These are phyloP conservation scores for Aphis craccivora DNA, from an alignment of 1,140 invertebrate genomes.

Conservation along the genomic window DNA sequence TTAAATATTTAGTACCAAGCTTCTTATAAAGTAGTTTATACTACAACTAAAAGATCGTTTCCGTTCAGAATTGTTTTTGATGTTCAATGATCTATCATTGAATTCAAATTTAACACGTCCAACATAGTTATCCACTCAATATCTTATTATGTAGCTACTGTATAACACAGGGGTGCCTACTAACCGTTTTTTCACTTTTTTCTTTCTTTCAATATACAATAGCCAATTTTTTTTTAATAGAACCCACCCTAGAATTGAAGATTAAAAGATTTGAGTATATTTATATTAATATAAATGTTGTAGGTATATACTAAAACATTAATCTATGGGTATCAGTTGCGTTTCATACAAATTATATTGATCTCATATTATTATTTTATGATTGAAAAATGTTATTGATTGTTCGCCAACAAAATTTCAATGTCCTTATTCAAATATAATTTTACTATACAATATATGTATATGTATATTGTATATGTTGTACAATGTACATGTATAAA, in stretches of 20 bases:
- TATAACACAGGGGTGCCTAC: too few relatives aligned
- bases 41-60: too few relatives aligned
- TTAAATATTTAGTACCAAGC: too few relatives aligned
- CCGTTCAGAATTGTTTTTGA: too few relatives aligned
- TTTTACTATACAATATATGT: background rate
- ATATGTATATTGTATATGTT: background rate
- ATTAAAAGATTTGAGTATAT: background rate
- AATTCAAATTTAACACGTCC: background rate
- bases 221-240: too few relatives aligned
- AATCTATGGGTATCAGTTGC: background rate
- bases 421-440: conserved; percentile 22
- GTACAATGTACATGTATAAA: background rate
- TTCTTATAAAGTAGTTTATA: too few relatives aligned
- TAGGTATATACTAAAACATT: background rate
- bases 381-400: conserved; percentile 28
- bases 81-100: background rate
- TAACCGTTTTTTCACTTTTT: too few relatives aligned
- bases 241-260: background rate
- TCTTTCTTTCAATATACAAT: too few relatives aligned
- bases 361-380: background rate
- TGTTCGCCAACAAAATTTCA: conserved; percentile 5
- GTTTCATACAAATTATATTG: background rate
- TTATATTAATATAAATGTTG: background rate
- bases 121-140: too few relatives aligned
- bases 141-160: too few relatives aligned